phyloP scores from a whole-genome alignment of 2,797 vertebrate species.

The Gila robusta region DNA sequence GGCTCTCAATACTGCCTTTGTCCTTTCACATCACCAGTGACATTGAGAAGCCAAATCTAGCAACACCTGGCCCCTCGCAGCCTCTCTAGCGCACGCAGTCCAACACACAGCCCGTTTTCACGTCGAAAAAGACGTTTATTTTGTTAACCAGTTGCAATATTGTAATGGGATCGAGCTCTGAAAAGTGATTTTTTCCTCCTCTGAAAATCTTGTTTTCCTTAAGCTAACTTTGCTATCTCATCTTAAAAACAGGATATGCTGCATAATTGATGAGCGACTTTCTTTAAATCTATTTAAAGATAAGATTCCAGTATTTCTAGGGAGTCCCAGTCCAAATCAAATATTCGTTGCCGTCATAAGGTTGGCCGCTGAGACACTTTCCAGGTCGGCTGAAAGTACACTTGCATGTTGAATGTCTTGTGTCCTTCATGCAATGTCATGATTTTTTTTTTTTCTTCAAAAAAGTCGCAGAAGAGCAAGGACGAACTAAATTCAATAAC shows the following conservation, averaged over 20 bases:
- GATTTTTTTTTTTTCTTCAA: background rate
- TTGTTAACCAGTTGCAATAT: background rate
- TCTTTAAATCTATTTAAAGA: conserved; percentile 12
- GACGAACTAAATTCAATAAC: conserved; percentile 27
- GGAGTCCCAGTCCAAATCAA: conserved; percentile 11
- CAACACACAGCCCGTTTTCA: conserved; percentile 24
- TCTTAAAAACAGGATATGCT: conserved; percentile 21
- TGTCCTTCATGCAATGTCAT: conserved; percentile 9
- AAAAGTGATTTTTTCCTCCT: background rate
- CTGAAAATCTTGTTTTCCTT: conserved; percentile 7
- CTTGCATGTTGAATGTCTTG: conserved; percentile 10
- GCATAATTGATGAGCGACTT: conserved; percentile 25
- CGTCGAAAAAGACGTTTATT: conserved; percentile 29
- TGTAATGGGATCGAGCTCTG: background rate
- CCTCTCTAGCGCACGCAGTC: conserved; percentile 54
- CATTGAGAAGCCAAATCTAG: conserved; percentile 79
- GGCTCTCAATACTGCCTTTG: conserved; percentile 82
- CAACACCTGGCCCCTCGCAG: conserved; percentile 78
- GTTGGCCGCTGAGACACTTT: conserved; percentile 5
- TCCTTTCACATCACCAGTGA: conserved; percentile 77
- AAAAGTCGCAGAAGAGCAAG: conserved; percentile 14
- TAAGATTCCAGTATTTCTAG: conserved; percentile 23
- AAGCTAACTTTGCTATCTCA: background rate
- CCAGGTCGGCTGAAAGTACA: background rate
- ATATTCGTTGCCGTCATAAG: background rate